Evolutionary conservation across 1,140 invertebrate genomes (phyloP).

Genomic region (Drosophila gunungcola): DNA sequence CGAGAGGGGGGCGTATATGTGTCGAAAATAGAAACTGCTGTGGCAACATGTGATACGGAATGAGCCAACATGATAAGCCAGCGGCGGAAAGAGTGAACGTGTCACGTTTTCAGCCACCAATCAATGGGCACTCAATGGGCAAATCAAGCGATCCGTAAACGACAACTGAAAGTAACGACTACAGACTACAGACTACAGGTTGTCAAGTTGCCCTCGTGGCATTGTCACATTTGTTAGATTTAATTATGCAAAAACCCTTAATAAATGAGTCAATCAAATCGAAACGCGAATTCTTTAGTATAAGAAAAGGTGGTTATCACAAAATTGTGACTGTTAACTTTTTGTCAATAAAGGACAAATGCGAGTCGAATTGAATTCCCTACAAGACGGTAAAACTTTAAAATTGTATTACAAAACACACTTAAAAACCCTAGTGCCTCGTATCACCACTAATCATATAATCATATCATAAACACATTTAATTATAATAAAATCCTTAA

Average conservation of each 20-base stretch:
- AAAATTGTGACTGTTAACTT: too few relatives aligned
- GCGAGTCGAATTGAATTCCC: too few relatives aligned
- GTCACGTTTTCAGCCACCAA: slow-evolving; percentile 53
- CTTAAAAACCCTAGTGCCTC: too few relatives aligned
- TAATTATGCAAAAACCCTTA: too few relatives aligned
- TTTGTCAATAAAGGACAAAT: too few relatives aligned
- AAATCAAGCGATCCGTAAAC: slow-evolving; percentile 15
- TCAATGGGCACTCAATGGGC: slow-evolving; percentile 18
- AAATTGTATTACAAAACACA: too few relatives aligned
- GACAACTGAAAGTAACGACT: not conserved
- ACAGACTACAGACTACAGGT: not conserved
- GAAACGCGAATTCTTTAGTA: not conserved
- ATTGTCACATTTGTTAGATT: not conserved
- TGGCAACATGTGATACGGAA: slow-evolving; percentile 60
- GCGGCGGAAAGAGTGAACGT: slow-evolving; percentile 52
- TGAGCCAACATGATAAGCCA: slow-evolving; percentile 43
- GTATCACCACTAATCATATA: too few relatives aligned
- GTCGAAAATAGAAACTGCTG: slow-evolving; percentile 62
- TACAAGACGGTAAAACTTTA: too few relatives aligned
- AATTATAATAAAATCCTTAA: too few relatives aligned
- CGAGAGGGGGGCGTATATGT: slow-evolving; percentile 31
- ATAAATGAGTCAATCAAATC: too few relatives aligned
- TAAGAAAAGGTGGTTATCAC: too few relatives aligned
- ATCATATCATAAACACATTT: too few relatives aligned
- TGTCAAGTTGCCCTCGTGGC: not conserved